phyloP scores from a whole-genome alignment of 2,888 invertebrate genomes.

The Abscondita cerata region DNA sequence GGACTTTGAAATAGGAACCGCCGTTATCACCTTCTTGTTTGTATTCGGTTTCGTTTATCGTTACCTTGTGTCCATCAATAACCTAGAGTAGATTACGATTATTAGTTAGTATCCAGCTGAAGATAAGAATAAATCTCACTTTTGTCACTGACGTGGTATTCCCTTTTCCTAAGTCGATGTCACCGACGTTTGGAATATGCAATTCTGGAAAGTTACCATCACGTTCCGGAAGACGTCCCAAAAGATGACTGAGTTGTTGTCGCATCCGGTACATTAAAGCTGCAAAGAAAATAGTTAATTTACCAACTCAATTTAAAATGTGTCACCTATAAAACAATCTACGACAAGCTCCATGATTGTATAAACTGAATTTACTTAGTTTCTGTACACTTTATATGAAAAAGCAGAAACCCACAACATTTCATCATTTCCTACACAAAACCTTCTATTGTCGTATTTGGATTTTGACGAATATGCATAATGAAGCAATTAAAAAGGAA shows the following conservation, averaged over 20 bases:
- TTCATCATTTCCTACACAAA: conserved; percentile 20
- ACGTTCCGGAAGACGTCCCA: conserved; percentile 44
- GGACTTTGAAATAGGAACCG: conserved; percentile 58
- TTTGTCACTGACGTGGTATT: conserved; percentile 57
- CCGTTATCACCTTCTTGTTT: conserved; percentile 53
- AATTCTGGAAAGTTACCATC: conserved; percentile 40
- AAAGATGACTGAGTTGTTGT: conserved; percentile 49
- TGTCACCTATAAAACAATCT: conserved; percentile 15
- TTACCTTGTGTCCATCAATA: conserved; percentile 62
- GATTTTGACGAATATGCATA: conserved; percentile 11
- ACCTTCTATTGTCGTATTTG: conserved; percentile 28
- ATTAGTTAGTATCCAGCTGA: background rate
- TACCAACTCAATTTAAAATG: background rate
- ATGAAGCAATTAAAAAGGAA: conserved; percentile 12
- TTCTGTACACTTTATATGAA: conserved; percentile 10
- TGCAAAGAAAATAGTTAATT: conserved; percentile 23
- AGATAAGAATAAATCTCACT: conserved; percentile 42
- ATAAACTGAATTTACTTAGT: conserved; percentile 2
- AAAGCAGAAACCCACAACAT: conserved; percentile 7
- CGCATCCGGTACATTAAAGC: conserved; percentile 50
- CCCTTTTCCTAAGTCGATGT: conserved; percentile 54
- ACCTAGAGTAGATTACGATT: conserved; percentile 57
- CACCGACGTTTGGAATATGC: conserved; percentile 35
- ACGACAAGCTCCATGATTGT: conserved; percentile 17
- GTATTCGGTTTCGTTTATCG: conserved; percentile 64